Evolutionary conservation across 1,140 invertebrate species (phyloP), one percentile per base, ranked within the genome.

Genomic region (Zaprionus lachaisei): DNA sequence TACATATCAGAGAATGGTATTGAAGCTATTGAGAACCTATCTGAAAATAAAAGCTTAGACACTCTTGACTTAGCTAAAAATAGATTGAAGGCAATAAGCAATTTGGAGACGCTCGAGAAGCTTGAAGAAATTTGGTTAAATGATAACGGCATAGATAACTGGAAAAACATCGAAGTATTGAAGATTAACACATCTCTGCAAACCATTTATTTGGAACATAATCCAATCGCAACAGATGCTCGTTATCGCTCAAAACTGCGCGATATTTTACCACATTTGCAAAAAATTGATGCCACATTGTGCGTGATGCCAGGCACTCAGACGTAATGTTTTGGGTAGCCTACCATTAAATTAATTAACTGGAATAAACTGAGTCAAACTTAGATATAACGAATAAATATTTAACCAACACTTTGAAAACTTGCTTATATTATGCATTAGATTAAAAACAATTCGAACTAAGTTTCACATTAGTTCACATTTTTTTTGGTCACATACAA

Each of bases 81-180:
- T 93, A 95, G 96, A 92, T 97, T 99, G 15, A 95, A 95, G 62
- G 94, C 93, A 6, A 96, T 99, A 69, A 94, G 97, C 80, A 98
- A 98, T 93, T 93, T 99, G 12, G 92, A 94, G 15, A 96, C 97
- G 92, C 94, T 99, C 74, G 89, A 79, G 6, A 93, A 96, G 34
- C 93, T 99, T 44, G 95, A 98, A 92, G 98, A 99, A 93, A 95
- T 99, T 91, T 99, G 99, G 99, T 94, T 99, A 56, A 99, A 99
- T 93, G 96, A 99, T 91, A 99, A 99, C 93, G 94, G 95, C 86
- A 95, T 99, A 54, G 94, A 95, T 58, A 95, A 97, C 55, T 99
- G 98, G 98, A 95, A 94, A 31, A 96, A 96, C 51, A 83, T 99
- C 5, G 96, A 99, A 55, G 94, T 95, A 62, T 94, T 99, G 55